These are phyloP conservation scores for Onchidella celtica DNA, from an alignment of 2,888 invertebrate genomes.

Conservation along the genomic window DNA sequence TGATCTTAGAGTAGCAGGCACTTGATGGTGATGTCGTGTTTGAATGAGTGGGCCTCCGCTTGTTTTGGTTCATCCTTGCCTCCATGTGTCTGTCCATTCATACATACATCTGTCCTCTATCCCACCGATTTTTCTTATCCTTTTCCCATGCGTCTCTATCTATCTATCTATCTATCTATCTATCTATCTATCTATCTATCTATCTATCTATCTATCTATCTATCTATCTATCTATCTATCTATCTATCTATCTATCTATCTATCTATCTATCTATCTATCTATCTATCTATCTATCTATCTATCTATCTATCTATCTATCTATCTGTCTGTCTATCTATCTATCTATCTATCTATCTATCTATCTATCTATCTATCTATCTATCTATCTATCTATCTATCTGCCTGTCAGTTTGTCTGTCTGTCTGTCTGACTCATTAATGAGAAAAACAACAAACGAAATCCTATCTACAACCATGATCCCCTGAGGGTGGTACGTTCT, in stretches of 20 bases:
- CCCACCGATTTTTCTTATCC: neutral
- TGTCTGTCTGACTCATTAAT: neutral
- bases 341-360: neutral
- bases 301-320: neutral
- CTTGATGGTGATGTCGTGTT: too few relatives aligned
- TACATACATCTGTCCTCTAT: neutral
- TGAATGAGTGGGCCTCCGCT: too few relatives aligned
- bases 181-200: neutral
- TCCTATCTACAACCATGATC: too few relatives aligned
- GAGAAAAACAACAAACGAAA: too few relatives aligned
- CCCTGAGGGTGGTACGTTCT: too few relatives aligned
- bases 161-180: too few relatives aligned
- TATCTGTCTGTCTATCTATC: too few relatives aligned
- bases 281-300: neutral
- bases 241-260: neutral
- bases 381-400: neutral
- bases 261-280: neutral
- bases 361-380: neutral
- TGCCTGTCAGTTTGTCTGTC: too few relatives aligned
- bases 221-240: neutral
- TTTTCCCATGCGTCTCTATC: too few relatives aligned
- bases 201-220: neutral
- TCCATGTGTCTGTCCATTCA: neutral
- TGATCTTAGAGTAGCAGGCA: too few relatives aligned
- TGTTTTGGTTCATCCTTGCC: neutral